Percentiles rank a stretch among this genome's conserved stretches.
phyloP scores from a whole-genome alignment of 2,113 vertebrate genomes.

The Dromiciops gliroides region DNA sequence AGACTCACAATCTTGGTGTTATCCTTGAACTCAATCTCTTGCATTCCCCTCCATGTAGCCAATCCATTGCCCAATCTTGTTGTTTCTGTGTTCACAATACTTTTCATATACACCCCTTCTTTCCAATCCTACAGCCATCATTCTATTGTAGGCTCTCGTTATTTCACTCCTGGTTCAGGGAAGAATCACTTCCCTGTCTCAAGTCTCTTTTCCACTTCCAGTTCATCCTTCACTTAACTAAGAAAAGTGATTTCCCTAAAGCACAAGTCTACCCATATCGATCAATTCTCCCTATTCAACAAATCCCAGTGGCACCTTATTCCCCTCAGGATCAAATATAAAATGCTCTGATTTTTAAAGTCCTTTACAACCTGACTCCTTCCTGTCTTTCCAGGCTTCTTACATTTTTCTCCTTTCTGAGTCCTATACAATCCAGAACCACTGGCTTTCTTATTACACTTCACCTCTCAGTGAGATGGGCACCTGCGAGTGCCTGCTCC shows the following conservation, averaged over 20 bases:
- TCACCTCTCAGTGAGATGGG: no score
- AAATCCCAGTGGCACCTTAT: neutral
- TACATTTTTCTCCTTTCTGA: no score
- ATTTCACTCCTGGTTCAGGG: neutral
- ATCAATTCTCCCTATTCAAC: neutral
- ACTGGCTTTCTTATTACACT: no score
- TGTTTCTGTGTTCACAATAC: neutral
- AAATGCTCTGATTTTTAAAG: no score
- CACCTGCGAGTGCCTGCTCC: no score
- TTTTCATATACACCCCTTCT: neutral
- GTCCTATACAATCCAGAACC: no score
- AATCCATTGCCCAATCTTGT: neutral
- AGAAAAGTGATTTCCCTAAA: neutral
- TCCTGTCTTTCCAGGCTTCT: no score
- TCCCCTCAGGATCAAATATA: no score
- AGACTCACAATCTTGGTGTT: neutral
- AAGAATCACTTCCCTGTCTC: neutral
- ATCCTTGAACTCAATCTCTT: neutral
- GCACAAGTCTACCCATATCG: neutral
- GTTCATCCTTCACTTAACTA: neutral
- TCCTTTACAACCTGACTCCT: no score
- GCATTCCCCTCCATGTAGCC: neutral
- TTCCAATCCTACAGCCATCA: neutral
- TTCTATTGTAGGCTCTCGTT: neutral
- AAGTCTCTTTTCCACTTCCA: neutral